Conservation (phyloP, 92 coral and sea anemone species). For the Siderastrea siderea region DNA sequence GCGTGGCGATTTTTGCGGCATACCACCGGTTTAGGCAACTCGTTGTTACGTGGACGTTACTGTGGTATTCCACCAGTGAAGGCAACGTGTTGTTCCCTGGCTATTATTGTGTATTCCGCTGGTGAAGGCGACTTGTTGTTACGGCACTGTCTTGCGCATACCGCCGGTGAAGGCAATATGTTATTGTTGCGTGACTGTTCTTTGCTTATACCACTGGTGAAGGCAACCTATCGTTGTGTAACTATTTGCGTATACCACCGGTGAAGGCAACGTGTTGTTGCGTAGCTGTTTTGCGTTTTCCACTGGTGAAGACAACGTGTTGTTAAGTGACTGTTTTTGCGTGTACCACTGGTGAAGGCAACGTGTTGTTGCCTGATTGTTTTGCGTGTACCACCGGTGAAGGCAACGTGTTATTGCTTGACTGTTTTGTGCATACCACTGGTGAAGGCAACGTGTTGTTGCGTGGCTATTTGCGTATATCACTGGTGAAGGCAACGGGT, state of each 20-base stretch:
- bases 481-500: slow-evolving; percentile 5
- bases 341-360: not conserved
- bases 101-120: not conserved
- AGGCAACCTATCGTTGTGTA: not conserved
- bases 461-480: too few species aligned
- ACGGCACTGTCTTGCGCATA: not conserved
- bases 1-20: not conserved
- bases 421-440: not conserved
- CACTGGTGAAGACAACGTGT: not conserved
- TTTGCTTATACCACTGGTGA: not conserved
- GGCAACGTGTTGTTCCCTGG: slow-evolving; percentile 14
- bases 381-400: too few species aligned
- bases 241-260: not conserved
- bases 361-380: not conserved
- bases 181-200: slow-evolving; percentile 3
- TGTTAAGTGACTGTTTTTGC: not conserved
- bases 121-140: slow-evolving; percentile 10
- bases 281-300: not conserved
- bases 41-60: not conserved
- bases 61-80: slow-evolving; percentile 4
- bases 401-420: too few species aligned
- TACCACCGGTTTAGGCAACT: not conserved
- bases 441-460: not conserved
- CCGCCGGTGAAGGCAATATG: slow-evolving; percentile 7
- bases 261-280: slow-evolving; percentile 7